Base-by-base conservation (phyloP, 2,113 vertebrate genomes). In the Poeciliopsis turrubarensis region DNA sequence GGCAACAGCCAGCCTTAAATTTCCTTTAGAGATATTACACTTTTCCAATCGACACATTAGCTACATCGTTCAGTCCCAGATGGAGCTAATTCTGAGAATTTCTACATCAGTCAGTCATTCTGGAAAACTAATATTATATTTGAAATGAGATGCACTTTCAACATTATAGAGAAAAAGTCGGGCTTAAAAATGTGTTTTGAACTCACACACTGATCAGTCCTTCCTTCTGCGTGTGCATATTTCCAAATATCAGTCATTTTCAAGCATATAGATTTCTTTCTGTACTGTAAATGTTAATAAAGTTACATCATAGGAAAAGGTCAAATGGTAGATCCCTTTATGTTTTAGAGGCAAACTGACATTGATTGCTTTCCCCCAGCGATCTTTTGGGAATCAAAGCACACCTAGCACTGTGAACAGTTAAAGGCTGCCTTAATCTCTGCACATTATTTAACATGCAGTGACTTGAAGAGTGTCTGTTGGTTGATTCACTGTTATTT, bases 271-370 rank as follows among this genome's bases (percentile, higher is more conserved):
- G 51, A 67, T 66, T n/a, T 75, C 64, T 75, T 81, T 29, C 8
- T 12, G 72, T 75, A 65, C 65, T 75, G 81, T 69, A 31, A 79
- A 85, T 79, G 81, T 71, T 87, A 85, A 84, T 86, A 78, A 72
- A 84, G 77, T 75, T 80, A 82, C 68, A 80, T 14, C 27, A 39
- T 31, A 78, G 17, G 39, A 79, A 76, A 85, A 84, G 82, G 87
- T 87, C 71, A 87, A 66, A 83, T 73, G 62, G 60, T 76, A 78
- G 83, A 85, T 88, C 81, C 79, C 68, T 86, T 87, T 88, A 81
- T 81, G 70, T 80, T 90, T 89, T 74, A 89, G 84, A 81, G 83
- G 70, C 79, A 74, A 60, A 73, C 71, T 86, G 88, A 89, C 82
- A 79, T 70, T 88, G 80, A 90, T 66, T 76, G 37, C 82, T 78